Conservation (phyloP, 2,113 vertebrate genomes). For the Amazona guildingii region DNA sequence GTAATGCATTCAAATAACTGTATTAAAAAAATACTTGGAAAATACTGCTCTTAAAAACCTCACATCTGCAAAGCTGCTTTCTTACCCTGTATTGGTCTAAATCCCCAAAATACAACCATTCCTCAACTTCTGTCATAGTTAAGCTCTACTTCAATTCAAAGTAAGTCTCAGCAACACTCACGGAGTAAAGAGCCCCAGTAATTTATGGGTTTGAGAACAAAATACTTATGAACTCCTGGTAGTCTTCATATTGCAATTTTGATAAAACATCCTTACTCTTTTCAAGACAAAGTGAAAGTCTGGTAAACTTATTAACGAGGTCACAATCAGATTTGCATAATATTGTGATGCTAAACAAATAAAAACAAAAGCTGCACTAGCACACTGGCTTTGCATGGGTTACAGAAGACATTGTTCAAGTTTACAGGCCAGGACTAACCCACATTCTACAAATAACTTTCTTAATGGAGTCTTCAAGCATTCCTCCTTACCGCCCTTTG, state of each 20-base stretch:
- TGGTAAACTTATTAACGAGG: neutral
- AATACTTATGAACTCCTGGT: neutral
- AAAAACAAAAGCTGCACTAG: neutral
- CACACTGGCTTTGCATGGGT: neutral
- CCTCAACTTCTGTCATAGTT: neutral
- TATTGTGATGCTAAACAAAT: neutral
- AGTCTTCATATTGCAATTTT: neutral
- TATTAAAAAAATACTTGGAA: neutral
- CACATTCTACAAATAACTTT: neutral
- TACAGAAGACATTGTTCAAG: neutral
- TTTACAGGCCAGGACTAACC: neutral
- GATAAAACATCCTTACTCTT: neutral
- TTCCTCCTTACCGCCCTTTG: neutral
- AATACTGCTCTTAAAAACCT: neutral
- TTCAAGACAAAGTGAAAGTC: neutral
- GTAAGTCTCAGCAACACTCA: neutral
- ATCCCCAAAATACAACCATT: neutral
- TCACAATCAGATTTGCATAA: neutral
- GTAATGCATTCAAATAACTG: neutral
- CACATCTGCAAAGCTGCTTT: neutral
- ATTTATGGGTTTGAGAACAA: neutral
- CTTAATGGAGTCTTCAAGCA: neutral
- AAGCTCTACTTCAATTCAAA: neutral
- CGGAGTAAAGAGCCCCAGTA: accelerated
- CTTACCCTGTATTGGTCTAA: neutral